Evolutionary conservation across 2,797 vertebrate species (phyloP).

Genomic region (Bryconaethiops microstoma): DNA sequence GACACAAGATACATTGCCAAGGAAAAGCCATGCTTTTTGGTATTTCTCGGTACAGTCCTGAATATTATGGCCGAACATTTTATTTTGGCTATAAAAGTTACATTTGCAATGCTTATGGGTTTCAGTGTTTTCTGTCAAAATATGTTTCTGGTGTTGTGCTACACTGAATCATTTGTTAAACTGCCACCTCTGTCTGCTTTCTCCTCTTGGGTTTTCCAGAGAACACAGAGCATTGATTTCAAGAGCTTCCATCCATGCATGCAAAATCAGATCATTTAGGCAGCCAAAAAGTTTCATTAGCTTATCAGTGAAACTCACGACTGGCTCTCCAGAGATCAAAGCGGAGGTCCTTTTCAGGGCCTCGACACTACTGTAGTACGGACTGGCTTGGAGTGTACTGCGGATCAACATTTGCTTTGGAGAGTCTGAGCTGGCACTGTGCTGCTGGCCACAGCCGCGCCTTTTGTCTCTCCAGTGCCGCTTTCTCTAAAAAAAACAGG

Average conservation of each 20-base stretch:
- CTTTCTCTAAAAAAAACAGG: constrained; percentile 26
- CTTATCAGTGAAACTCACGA: constrained; percentile 48
- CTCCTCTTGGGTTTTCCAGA: constrained; percentile 2
- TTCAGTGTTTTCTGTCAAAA: constrained; percentile 15
- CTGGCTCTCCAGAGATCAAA: constrained; percentile 43
- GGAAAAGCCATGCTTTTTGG: too few relatives aligned
- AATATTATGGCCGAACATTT: neutral
- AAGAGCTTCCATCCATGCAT: constrained; percentile 33
- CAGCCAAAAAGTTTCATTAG: constrained; percentile 41
- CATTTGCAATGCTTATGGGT: neutral
- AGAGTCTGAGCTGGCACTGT: constrained; percentile 55
- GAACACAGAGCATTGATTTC: constrained; percentile 36
- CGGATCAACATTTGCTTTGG: constrained; percentile 81
- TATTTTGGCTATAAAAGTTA: neutral
- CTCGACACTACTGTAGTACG: constrained; percentile 64
- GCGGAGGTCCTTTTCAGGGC: constrained; percentile 28
- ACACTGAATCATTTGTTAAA: constrained; percentile 35
- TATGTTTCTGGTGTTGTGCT: constrained; percentile 25
- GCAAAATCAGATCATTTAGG: constrained; percentile 45
- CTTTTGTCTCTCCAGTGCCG: constrained; percentile 68
- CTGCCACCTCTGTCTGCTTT: constrained; percentile 29
- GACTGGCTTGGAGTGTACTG: constrained; percentile 65
- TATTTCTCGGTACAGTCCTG: too few relatives aligned
- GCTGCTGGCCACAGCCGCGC: constrained; percentile 65
- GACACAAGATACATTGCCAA: too few relatives aligned